Evolutionary conservation across 2,797 vertebrate genomes (phyloP), one percentile per base, ranked within the genome.

Genomic region (Cirrhinus mrigala): DNA sequence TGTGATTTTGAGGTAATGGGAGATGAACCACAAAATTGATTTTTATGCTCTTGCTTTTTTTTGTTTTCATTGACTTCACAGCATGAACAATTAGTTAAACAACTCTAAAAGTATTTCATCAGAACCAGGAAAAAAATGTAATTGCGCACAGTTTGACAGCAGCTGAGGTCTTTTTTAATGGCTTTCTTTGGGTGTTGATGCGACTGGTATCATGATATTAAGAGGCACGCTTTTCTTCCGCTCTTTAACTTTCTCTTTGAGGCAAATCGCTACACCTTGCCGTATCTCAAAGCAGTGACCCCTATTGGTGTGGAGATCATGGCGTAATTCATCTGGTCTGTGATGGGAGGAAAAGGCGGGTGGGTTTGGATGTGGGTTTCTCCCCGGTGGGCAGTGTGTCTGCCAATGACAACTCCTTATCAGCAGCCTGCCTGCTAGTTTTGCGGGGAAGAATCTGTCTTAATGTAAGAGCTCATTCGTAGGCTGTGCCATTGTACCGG

Each of bases 381-480:
- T 93, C 91, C 90, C 91, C 79, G 79, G 90, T 78, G 91, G 92
- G 88, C 84, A 90, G 88, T 86, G 87, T 89, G 89, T 87, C 90
- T 94, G 93, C 93, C 93, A 94, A 90, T 75, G 82, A 89, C 91
- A 91, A 90, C 87, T 94, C 90, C 93, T 96, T 95, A 95, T 95
- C 95, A 94, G 93, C 80, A 60, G 83, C 89, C 88, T 70, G 90
- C 94, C 93, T 92, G 92, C 88, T 92, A 92, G 90, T 85, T 76
- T 89, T 89, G 88, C 90, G 85, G 62, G 68, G 88, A 52, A 84
- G 88, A 91, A 92, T 91, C 89, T 90, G 91, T 90, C 90, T 82
- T 90, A 46, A 92, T 87, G 90, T 89, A 88, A 81, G 86, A 87
- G 93, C 91, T 93, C 91, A 90, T 89, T 79, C 50, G 83, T 80